Evolutionary conservation across 2,888 invertebrate genomes (phyloP), one percentile per base, ranked within the genome.

Genomic region (Tiliacea aurago): DNA sequence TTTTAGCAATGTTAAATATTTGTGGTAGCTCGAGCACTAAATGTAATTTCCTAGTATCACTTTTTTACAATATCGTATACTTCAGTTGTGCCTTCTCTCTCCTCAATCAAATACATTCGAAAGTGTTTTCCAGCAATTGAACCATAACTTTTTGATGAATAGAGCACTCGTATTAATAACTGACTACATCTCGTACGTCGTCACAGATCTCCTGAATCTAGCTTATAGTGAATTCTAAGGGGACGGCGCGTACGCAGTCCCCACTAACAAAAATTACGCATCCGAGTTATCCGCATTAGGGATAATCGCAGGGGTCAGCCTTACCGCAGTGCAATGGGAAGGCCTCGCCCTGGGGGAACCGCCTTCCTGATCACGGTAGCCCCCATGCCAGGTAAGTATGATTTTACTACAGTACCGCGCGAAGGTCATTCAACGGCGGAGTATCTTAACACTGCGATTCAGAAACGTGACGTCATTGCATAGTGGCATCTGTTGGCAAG

Each of bases 321-420:
- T 23, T 47, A 33, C 59, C 65, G 78, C 78, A 76, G 78, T 79
- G 83, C 78, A 79, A 77, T 70, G 70, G 68, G 9, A 33, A 69
- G 67, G 67, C 43, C 81, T 78, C 78, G 78, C 81, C 76, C 78
- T 81, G 76, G 78, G 78, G 81, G 81, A 81, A 76, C 76, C 77
- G 82, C 81, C 82, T 68, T 28, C 0, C 0, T 81, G 78, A 81
- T 76, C 78, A 78, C 78, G 69, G 77, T 81, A 18, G 70, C 78
- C 69, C 65, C 82, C 69, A 79, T 82, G 82, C 82, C 79, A 79
- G 79, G 79, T 79, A 82, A 79, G 83, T 82, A 77, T 82, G 83
- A 82, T 0, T 82, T 53, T 10, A 0, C 9, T 7, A 28, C 13
- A 11, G 45, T 37, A 51, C 37, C 37, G 6, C 37, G 64, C n/a